These are phyloP conservation scores for Platysteira castanea DNA, from an alignment of 2,113 vertebrate genomes.

Conservation along the genomic window DNA sequence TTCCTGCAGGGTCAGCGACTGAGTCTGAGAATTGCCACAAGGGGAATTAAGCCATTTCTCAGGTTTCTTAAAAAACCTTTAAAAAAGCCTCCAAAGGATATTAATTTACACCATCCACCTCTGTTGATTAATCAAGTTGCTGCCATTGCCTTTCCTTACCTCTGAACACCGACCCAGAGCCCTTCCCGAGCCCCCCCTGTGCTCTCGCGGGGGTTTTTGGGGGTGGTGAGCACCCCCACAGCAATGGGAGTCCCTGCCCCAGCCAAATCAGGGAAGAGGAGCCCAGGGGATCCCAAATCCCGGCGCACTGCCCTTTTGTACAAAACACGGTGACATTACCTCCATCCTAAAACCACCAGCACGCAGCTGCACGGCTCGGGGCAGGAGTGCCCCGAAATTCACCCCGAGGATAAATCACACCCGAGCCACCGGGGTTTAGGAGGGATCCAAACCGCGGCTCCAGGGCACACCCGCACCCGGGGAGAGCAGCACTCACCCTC, in stretches of 20 bases:
- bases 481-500: slow-evolving; percentile 38
- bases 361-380: fast-evolving
- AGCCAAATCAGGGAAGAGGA: background rate
- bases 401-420: background rate
- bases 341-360: background rate
- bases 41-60: background rate
- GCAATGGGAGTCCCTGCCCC: background rate
- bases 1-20: background rate
- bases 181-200: fast-evolving
- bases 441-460: fast-evolving
- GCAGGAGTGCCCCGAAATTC: background rate
- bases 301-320: background rate
- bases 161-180: fast-evolving
- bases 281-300: background rate
- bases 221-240: background rate
- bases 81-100: background rate
- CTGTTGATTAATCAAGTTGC: background rate
- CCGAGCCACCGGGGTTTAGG: background rate
- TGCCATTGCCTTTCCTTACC: background rate
- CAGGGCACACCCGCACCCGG: fast-evolving
- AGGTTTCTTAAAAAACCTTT: background rate
- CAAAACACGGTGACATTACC: fast-evolving
- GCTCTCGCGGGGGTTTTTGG: background rate
- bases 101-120: background rate
- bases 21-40: background rate